A percentile compares a stretch with the other conserved stretches of the same genome.
Evolutionary conservation across 1,140 invertebrate genomes (phyloP).

Genomic region (Orchesella cincta): DNA sequence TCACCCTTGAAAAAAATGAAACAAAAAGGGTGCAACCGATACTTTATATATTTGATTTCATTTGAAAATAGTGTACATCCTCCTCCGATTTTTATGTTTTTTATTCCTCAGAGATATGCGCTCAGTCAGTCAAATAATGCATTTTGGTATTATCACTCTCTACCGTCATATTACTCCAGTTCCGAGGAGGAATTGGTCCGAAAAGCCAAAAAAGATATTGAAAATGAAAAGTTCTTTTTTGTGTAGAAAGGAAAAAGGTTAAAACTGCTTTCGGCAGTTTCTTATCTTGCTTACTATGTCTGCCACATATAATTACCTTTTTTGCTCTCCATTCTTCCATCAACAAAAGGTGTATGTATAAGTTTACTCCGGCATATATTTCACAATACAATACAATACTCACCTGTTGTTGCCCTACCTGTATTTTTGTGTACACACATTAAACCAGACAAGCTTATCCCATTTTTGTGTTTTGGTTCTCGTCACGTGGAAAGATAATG

Average conservation of each 20-base stretch:
- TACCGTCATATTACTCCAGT: conserved; percentile 13
- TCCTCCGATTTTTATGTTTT: background rate
- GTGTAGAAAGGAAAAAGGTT: conserved; percentile 22
- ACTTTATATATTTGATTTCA: conserved; percentile 13
- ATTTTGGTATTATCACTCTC: background rate
- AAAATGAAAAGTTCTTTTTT: conserved; percentile 2
- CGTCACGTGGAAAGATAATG: background rate
- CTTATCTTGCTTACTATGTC: background rate
- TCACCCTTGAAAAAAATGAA: conserved; percentile 16
- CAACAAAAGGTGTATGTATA: no score
- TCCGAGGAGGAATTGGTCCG: conserved; percentile 4
- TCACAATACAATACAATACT: no score
- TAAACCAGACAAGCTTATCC: no score
- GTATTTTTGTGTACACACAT: no score
- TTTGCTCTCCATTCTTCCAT: conserved; percentile 9
- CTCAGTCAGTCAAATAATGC: conserved; percentile 15
- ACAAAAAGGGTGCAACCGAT: conserved; percentile 24
- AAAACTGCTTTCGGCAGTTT: conserved; percentile 14
- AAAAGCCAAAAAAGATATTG: background rate
- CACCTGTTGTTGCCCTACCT: no score
- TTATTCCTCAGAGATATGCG: background rate
- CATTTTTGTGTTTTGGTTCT: background rate
- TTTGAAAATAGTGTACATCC: background rate
- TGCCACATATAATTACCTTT: conserved; percentile 26
- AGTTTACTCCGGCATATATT: no score